Percentiles rank a stretch among this genome's conserved stretches.
phyloP scores from a whole-genome alignment of 2,888 invertebrate genomes.

The Megalurothrips usitatus region DNA sequence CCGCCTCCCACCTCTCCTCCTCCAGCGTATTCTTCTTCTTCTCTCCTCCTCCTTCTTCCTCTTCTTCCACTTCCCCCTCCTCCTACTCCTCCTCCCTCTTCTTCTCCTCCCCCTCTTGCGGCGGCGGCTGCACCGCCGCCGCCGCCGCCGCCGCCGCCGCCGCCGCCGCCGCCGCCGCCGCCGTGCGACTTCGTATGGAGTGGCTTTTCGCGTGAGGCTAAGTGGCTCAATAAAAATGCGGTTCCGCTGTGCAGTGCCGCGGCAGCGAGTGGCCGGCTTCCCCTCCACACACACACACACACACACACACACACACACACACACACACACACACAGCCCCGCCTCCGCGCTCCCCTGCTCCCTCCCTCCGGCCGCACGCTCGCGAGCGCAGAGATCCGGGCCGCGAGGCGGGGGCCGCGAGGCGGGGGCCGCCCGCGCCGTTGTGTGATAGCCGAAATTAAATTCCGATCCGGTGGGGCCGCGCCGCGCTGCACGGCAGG shows the following conservation, averaged over 20 bases:
- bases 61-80: too few relatives aligned
- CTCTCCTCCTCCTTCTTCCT: too few relatives aligned
- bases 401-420: background rate
- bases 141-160: background rate
- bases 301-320: too few relatives aligned
- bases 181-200: background rate
- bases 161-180: background rate
- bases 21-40: too few relatives aligned
- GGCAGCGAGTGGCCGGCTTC: background rate
- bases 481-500: background rate
- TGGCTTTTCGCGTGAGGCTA: conserved; percentile 24
- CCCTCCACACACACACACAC: too few relatives aligned
- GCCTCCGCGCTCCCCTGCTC: too few relatives aligned
- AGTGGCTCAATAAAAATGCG: conserved; percentile 26
- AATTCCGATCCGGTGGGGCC: background rate
- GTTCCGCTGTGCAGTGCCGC: background rate
- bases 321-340: too few relatives aligned
- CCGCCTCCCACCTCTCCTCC: too few relatives aligned
- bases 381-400: background rate
- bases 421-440: background rate
- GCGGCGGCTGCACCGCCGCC: too few relatives aligned
- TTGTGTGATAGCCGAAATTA: conserved; percentile 5
- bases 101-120: too few relatives aligned
- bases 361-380: too few relatives aligned
- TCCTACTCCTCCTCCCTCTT: too few relatives aligned